Evolutionary conservation across 2,888 invertebrate species (phyloP), one percentile per base, ranked within the genome.

Genomic region (Pardosa pseudoannulata): DNA sequence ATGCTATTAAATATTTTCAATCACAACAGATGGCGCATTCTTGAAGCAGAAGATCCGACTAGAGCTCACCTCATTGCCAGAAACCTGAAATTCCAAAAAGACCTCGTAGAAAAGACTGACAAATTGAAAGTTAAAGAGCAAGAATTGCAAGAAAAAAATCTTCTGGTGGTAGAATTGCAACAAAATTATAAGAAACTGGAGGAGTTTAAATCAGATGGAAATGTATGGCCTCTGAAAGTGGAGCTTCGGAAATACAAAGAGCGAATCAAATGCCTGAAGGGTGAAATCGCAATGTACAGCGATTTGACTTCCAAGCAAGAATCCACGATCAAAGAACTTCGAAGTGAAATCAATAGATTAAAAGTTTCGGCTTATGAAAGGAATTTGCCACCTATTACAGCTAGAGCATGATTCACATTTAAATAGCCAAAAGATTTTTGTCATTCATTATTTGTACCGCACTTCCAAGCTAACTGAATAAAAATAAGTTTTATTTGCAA

Each of bases 21-120:
- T 50, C n/a, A n/a, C n/a, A n/a, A n/a, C 6, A 67, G 67, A 36
- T 67, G 67, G 67, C 67, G 67, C 31, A 67, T 67, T 7, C 36
- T 67, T n/a, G 32, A 67, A 67, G 67, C 67, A 67, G 23, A 32
- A 1, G 67, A 67, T 19, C 67, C 67, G 13, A 32, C 67, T 9
- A 67, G 23, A 67, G 67, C 67, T n/a, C 32, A 32, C 32, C 27
- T 67, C 9, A 67, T 67, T 19, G 23, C 6, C n/a, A 29, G 19
- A 32, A 67, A 67, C n/a, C n/a, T 67, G 9, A 67, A 67, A 32
- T 32, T 32, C 19, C 67, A 67, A 32, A 67, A 67, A 19, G 28
- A 67, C 7, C 36, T 67, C 5, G 9, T 16, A 0, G 3, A 36
- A 16, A 67, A 32, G 23, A 32, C 32, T 3, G 67, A 67, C 9